These are phyloP conservation scores for Synanthedon andrenaeformis DNA, from an alignment of 2,888 invertebrate species.

Conservation along the genomic window DNA sequence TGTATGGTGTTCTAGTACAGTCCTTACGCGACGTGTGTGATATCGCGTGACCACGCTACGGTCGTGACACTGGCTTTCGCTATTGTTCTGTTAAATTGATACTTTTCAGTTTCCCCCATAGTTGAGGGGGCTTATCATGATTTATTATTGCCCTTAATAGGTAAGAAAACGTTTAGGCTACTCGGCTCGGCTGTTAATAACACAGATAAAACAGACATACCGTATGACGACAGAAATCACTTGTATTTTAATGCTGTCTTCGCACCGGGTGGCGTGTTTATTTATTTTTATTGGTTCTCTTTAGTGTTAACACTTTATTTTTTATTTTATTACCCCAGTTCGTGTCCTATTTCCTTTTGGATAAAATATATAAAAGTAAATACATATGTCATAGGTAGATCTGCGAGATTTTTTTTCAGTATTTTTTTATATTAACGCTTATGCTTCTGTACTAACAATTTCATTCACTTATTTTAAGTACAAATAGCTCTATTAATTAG, in stretches of 20 bases:
- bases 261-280: neutral
- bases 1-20: neutral
- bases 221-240: neutral
- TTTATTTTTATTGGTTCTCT: neutral
- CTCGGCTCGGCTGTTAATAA: constrained; percentile 7
- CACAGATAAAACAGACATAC: constrained; percentile 2
- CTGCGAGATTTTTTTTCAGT: too few species aligned
- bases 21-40: neutral
- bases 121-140: constrained; percentile 35
- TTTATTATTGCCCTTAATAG: constrained; percentile 31
- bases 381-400: too few species aligned
- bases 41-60: constrained; percentile 35
- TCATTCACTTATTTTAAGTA: too few species aligned
- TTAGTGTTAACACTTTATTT: too few species aligned
- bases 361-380: too few species aligned
- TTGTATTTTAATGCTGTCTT: neutral
- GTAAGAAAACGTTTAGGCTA: constrained; percentile 18
- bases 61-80: constrained; percentile 21
- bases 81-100: constrained; percentile 40
- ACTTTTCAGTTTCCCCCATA: constrained; percentile 34
- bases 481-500: too few species aligned
- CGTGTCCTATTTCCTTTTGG: too few species aligned
- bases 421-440: too few species aligned
- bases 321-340: too few species aligned
- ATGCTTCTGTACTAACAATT: too few species aligned